Percentiles rank a stretch among this genome's conserved stretches.
These are phyloP conservation scores for Caenorhabditis becei DNA, from an alignment of 2,888 invertebrate species.

Conservation along the genomic window DNA sequence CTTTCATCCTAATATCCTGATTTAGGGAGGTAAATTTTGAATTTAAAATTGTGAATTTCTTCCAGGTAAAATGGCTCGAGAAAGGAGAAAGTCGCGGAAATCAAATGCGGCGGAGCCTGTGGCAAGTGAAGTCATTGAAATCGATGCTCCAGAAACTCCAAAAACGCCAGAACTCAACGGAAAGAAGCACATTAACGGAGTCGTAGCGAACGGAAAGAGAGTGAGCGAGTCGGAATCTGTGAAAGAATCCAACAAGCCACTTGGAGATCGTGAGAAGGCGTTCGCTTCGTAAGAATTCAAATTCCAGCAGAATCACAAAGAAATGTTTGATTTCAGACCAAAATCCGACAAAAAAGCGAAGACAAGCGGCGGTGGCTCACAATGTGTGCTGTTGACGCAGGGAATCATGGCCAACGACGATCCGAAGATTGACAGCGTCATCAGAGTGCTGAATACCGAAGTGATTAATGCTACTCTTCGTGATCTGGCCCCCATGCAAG, in stretches of 20 bases:
- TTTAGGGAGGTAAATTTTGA: constrained; percentile 6
- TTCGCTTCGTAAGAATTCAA: constrained; percentile 4
- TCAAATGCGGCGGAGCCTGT: constrained; percentile 12
- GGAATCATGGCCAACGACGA: constrained; percentile 69
- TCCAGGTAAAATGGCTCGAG: constrained; percentile 49
- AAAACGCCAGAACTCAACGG: background rate
- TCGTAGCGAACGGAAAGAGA: constrained; percentile 18
- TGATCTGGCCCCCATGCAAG: constrained; percentile 63
- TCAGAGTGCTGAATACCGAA: constrained; percentile 47
- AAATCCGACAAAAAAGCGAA: constrained; percentile 19
- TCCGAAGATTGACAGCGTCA: constrained; percentile 60
- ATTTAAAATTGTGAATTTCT: background rate
- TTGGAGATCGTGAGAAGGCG: constrained; percentile 39
- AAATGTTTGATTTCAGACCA: constrained; percentile 8
- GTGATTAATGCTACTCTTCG: constrained; percentile 63
- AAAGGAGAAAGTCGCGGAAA: constrained; percentile 36
- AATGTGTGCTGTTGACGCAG: constrained; percentile 65
- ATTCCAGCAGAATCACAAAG: background rate
- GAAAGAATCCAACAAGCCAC: constrained; percentile 14
- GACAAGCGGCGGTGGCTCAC: constrained; percentile 46
- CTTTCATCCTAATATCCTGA: background rate
- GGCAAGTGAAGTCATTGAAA: constrained; percentile 11
- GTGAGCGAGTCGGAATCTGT: constrained; percentile 27
- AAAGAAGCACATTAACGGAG: constrained; percentile 31
- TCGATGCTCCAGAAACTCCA: background rate